A percentile compares a stretch with the other conserved stretches of the same genome.
phyloP scores from a whole-genome alignment of 1,140 invertebrate genomes.

The Scaptomyza hsui region DNA sequence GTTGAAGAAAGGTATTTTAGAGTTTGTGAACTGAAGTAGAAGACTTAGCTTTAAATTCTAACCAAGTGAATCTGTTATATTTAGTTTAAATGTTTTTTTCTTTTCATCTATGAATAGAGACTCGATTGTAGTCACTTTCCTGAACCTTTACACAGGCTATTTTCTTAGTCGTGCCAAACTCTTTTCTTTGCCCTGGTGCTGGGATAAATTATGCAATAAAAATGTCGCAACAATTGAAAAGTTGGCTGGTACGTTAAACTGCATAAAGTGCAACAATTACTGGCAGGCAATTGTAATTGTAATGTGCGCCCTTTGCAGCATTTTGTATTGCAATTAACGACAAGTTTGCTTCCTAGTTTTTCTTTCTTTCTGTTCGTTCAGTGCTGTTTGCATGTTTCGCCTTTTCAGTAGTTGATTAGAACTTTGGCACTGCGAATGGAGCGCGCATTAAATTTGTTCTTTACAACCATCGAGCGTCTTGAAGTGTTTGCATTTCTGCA shows the following conservation, averaged over 20 bases:
- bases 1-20: background rate
- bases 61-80: too few species aligned
- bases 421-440: slow-evolving; percentile 13
- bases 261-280: slow-evolving; percentile 55
- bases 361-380: background rate
- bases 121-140: too few species aligned
- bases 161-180: background rate
- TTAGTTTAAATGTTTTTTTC: too few species aligned
- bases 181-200: slow-evolving; percentile 13
- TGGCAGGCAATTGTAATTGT: slow-evolving; percentile 31
- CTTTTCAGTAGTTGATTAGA: slow-evolving; percentile 32
- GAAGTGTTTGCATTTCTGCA: slow-evolving; percentile 31
- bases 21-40: too few species aligned
- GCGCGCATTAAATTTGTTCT: slow-evolving; percentile 40
- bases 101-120: too few species aligned
- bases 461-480: slow-evolving; percentile 18
- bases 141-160: slow-evolving; percentile 9
- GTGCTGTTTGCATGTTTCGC: background rate
- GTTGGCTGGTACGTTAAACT: slow-evolving; percentile 47
- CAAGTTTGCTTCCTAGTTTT: slow-evolving; percentile 31
- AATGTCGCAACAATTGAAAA: slow-evolving; percentile 56
- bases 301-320: slow-evolving; percentile 35
- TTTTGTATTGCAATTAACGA: slow-evolving; percentile 54
- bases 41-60: too few species aligned
- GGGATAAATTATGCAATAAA: slow-evolving; percentile 59